These are phyloP conservation scores for Apocrypta bakeri DNA, from an alignment of 1,140 invertebrate species.

Conservation along the genomic window DNA sequence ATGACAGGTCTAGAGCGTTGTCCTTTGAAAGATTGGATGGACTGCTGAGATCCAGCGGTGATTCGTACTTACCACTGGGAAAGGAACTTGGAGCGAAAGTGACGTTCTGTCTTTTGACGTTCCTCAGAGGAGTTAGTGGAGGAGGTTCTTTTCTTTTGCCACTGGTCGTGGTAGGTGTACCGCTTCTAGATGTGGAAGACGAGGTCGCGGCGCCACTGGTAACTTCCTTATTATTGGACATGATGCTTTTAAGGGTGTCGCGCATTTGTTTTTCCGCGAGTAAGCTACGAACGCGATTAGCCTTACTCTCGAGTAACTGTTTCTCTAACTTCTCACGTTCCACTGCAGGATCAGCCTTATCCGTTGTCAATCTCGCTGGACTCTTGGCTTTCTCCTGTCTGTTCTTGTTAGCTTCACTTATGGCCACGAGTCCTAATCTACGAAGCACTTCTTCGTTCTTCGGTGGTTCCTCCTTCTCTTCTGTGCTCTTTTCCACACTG, in stretches of 20 bases:
- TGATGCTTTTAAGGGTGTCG: constrained; percentile 68
- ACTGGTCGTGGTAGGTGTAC: constrained; percentile 14
- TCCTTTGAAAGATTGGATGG: constrained; percentile 47
- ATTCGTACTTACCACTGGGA: constrained; percentile 50
- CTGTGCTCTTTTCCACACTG: neutral
- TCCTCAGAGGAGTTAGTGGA: constrained; percentile 65
- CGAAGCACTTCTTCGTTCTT: constrained; percentile 67
- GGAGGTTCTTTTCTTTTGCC: constrained; percentile 68
- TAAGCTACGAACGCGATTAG: constrained; percentile 67
- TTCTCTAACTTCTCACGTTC: constrained; percentile 67
- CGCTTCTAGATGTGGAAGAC: neutral
- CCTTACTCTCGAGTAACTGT: constrained; percentile 67
- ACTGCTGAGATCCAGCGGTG: constrained; percentile 60
- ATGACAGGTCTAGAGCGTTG: constrained; percentile 57
- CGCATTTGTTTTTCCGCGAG: constrained; percentile 72
- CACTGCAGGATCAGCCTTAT: constrained; percentile 48
- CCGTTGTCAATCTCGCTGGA: constrained; percentile 3
- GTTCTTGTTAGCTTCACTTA: constrained; percentile 58
- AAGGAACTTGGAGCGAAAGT: constrained; percentile 47
- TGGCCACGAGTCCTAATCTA: constrained; percentile 63
- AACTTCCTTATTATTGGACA: constrained; percentile 55
- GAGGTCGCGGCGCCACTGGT: neutral
- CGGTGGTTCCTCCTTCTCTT: constrained; percentile 50
- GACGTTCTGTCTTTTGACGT: constrained; percentile 57
- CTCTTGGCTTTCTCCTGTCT: constrained; percentile 48